These are phyloP conservation scores for Pheucticus melanocephalus DNA, from an alignment of 2,113 vertebrate genomes.

Conservation along the genomic window DNA sequence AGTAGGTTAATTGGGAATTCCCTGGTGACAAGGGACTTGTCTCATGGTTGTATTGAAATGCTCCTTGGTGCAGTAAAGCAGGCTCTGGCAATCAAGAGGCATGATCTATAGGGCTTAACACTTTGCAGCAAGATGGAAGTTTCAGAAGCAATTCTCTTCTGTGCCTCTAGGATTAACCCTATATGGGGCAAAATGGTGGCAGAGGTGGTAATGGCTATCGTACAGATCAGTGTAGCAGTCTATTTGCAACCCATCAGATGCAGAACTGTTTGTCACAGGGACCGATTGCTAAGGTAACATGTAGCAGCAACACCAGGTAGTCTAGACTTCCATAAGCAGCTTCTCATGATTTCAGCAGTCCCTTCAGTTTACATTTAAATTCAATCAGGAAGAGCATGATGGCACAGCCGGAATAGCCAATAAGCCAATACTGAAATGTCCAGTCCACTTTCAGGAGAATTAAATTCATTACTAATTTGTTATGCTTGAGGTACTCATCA, in stretches of 20 bases:
- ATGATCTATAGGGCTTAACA: background rate
- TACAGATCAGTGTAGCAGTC: background rate
- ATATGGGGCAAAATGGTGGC: background rate
- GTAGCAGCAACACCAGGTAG: background rate
- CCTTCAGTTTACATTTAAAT: background rate
- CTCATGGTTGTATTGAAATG: background rate
- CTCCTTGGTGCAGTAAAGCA: background rate
- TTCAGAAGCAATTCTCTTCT: background rate
- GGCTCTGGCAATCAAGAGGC: background rate
- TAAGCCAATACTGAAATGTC: background rate
- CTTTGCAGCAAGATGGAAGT: background rate
- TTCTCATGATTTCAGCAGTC: background rate
- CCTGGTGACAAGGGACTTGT: background rate
- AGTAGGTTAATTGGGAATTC: conserved; percentile 10
- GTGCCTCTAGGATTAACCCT: background rate
- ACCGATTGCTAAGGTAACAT: background rate
- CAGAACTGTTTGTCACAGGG: background rate
- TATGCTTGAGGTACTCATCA: background rate
- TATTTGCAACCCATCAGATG: background rate
- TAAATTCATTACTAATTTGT: background rate
- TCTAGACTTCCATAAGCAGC: background rate
- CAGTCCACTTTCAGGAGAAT: background rate
- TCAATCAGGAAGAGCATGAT: background rate
- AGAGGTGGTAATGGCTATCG: background rate
- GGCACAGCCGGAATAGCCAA: background rate